phyloP scores from a whole-genome alignment of 2,113 vertebrate genomes.

The Parus major region DNA sequence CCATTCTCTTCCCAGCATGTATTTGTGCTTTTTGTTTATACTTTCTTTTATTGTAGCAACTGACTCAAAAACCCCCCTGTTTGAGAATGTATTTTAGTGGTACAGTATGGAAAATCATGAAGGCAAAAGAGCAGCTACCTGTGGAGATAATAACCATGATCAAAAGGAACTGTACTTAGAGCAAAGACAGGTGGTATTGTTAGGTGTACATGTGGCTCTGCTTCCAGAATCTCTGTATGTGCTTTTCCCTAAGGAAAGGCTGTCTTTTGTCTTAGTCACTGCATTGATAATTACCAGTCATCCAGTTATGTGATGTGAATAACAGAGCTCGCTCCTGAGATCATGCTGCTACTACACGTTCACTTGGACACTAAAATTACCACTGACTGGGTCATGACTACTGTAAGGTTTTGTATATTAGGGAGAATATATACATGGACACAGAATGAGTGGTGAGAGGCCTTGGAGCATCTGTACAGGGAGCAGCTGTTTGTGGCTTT shows the following conservation, averaged over 20 bases:
- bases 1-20: not conserved
- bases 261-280: not conserved
- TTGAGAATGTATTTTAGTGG: not conserved
- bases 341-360: not conserved
- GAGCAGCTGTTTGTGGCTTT: not conserved
- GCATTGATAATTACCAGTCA: not conserved
- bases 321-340: not conserved
- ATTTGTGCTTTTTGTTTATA: not conserved
- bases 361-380: conserved; percentile 25
- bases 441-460: not conserved
- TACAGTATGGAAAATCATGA: not conserved
- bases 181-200: not conserved
- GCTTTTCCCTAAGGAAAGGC: not conserved
- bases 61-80: not conserved
- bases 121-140: conserved; percentile 34
- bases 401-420: not conserved
- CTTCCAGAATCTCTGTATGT: not conserved
- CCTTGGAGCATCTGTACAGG: not conserved
- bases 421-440: not conserved
- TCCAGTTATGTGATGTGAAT: not conserved
- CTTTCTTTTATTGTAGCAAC: not conserved
- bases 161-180: not conserved
- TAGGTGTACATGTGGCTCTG: not conserved
- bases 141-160: conserved; percentile 45
- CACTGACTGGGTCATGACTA: not conserved